Evolutionary conservation across 2,888 invertebrate species (phyloP).

Genomic region (Amphipoea oculea): DNA sequence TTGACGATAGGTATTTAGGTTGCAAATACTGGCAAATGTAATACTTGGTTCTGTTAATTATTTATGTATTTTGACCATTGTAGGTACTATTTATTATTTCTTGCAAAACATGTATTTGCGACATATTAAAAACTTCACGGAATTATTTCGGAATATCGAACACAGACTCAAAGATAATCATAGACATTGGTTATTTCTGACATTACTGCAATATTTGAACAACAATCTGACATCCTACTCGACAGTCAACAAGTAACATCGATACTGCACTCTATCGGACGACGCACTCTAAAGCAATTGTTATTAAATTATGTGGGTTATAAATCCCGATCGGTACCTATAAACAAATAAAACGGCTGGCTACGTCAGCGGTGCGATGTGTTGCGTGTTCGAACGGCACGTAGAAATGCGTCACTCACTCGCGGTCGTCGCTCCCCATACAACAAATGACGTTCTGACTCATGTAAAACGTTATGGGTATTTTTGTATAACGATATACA

Average conservation of each 20-base stretch:
- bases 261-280: slow-evolving; percentile 52
- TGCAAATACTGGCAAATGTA: background rate
- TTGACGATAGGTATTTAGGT: background rate
- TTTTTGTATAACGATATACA: slow-evolving; percentile 59
- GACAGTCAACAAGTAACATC: slow-evolving; percentile 43
- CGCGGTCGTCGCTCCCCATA: slow-evolving; percentile 86
- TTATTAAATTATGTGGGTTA: slow-evolving; percentile 64
- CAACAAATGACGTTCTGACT: slow-evolving; percentile 82
- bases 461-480: slow-evolving; percentile 79
- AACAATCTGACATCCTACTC: slow-evolving; percentile 15
- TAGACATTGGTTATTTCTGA: background rate
- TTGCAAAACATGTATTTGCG: background rate
- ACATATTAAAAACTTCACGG: background rate
- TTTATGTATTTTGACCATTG: background rate
- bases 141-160: background rate
- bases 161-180: background rate
- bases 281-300: slow-evolving; percentile 57
- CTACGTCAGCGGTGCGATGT: slow-evolving; percentile 64
- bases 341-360: slow-evolving; percentile 62
- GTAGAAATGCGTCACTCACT: slow-evolving; percentile 75
- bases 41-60: background rate
- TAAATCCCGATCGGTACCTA: slow-evolving; percentile 64
- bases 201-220: slow-evolving; percentile 6
- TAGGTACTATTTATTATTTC: background rate
- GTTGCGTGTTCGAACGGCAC: slow-evolving; percentile 67